phyloP scores from a whole-genome alignment of 2,113 vertebrate genomes.

The Gobius niger region DNA sequence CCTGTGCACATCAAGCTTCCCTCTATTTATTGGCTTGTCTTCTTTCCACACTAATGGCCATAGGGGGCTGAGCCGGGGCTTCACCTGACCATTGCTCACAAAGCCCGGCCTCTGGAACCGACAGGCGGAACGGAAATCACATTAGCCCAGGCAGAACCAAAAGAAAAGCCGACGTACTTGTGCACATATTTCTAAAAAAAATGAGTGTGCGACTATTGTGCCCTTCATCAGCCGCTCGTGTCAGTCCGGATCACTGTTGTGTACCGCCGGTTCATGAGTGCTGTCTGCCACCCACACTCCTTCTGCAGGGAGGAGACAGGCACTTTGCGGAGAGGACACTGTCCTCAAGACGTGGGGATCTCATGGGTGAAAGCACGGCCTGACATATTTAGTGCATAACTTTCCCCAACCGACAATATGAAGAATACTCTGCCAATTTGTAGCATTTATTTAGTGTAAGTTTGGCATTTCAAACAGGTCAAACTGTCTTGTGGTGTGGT shows the following conservation, averaged over 20 bases:
- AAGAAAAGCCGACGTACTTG: constrained; percentile 60
- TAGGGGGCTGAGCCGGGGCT: constrained; percentile 73
- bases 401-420: constrained; percentile 19
- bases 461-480: constrained; percentile 36
- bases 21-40: constrained; percentile 78
- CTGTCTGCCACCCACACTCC: constrained; percentile 71
- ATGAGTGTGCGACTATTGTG: constrained; percentile 52
- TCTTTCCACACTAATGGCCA: constrained; percentile 81
- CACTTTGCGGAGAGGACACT: constrained; percentile 47
- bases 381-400: constrained; percentile 41
- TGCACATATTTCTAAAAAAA: constrained; percentile 58
- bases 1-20: constrained; percentile 77
- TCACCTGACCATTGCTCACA: constrained; percentile 79
- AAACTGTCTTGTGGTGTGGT: constrained; percentile 43
- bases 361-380: constrained; percentile 33
- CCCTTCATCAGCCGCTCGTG: constrained; percentile 69
- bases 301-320: constrained; percentile 49
- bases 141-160: constrained; percentile 75
- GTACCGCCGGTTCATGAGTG: constrained; percentile 63
- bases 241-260: constrained; percentile 74
- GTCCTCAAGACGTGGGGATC: constrained; percentile 37
- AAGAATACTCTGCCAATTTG: constrained; percentile 28
- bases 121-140: constrained; percentile 80
- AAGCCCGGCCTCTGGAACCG: constrained; percentile 73
- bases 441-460: constrained; percentile 30